A percentile compares a stretch with the other conserved stretches of the same genome.
These are phyloP conservation scores for Labeo catla DNA, from an alignment of 2,113 vertebrate species.

Conservation along the genomic window DNA sequence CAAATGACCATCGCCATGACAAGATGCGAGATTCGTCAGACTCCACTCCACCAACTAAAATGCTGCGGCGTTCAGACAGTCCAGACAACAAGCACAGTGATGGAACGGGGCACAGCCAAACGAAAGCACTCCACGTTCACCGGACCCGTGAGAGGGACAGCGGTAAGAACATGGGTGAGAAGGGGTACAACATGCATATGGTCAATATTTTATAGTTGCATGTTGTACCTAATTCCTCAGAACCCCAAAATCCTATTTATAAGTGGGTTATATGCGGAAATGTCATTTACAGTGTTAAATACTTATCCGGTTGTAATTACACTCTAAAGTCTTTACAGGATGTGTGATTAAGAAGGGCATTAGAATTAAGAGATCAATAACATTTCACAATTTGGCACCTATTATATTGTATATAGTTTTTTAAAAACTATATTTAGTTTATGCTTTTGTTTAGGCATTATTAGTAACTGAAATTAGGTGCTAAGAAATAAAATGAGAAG, in stretches of 20 bases:
- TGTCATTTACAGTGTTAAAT: not conserved
- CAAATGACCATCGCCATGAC: slow-evolving; percentile 93
- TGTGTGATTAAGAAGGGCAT: not conserved
- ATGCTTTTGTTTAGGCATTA: not conserved
- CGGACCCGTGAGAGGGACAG: slow-evolving; percentile 93
- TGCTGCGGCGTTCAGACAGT: slow-evolving; percentile 94
- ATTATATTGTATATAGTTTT: not conserved
- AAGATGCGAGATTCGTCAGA: slow-evolving; percentile 93
- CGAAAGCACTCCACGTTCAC: slow-evolving; percentile 86
- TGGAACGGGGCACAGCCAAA: slow-evolving; percentile 86
- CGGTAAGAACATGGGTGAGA: slow-evolving; percentile 77
- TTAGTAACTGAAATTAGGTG: not conserved
- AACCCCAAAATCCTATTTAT: not conserved
- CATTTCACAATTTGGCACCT: too few species aligned
- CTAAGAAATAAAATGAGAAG: not conserved
- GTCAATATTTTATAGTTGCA: not conserved
- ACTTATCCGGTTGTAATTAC: too few species aligned
- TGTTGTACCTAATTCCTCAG: not conserved
- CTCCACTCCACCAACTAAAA: slow-evolving; percentile 94
- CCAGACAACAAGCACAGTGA: slow-evolving; percentile 92
- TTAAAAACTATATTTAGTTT: not conserved
- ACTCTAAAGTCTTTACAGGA: too few species aligned
- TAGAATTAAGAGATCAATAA: not conserved
- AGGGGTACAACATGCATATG: not conserved
- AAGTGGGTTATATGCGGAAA: not conserved